Base-by-base conservation (phyloP, 2,797 vertebrate genomes). In the Melopsittacus undulatus region DNA sequence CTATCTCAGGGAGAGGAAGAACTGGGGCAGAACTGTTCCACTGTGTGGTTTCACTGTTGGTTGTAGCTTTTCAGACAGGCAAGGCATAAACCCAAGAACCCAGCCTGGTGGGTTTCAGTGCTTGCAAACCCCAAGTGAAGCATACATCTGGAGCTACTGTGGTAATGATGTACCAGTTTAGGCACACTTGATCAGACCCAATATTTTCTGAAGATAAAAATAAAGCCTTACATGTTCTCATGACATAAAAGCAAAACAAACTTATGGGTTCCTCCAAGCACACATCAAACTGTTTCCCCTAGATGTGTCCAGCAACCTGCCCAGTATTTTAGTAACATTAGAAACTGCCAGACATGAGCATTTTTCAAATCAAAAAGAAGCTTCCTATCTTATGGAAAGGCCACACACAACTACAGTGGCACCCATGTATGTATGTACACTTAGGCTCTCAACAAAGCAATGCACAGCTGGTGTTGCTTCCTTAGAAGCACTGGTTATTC, bases 11-110 rank as follows among this genome's bases (percentile, higher is more conserved):
- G 51, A 95, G 84, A 42, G 59, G 57, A 61, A 66, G 92, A 97
- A 88, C 69, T 66, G 77, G 91, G 91, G 89, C 89, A 92, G 92
- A 96, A 92, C 92, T 76, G 92, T 95, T 95, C 89, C 91, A 76
- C 70, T 82, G 5, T 13, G 85, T 66, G 51, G 6, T 90, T 94
- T 81, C 89, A 32, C 51, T 81, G 46, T 4, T 68, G 75, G 70
- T 67, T 32, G 3, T 68, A 69, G 89, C 75, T 94, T 74, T 88
- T 90, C 87, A 88, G 57, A 76, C 51, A 48, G 7, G 57, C 64
- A 40, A 89, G 59, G 57, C 45, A 54, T 74, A 79, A 92, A 72
- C 56, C 13, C 45, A 79, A 69, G 69, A 56, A 42, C 74, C 73
- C 54, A 4, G 36, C 24, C 80, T 4, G 1, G 4, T 77, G 61